Base-by-base conservation (phyloP, 1,140 invertebrate species). In the Papilio helenus region DNA sequence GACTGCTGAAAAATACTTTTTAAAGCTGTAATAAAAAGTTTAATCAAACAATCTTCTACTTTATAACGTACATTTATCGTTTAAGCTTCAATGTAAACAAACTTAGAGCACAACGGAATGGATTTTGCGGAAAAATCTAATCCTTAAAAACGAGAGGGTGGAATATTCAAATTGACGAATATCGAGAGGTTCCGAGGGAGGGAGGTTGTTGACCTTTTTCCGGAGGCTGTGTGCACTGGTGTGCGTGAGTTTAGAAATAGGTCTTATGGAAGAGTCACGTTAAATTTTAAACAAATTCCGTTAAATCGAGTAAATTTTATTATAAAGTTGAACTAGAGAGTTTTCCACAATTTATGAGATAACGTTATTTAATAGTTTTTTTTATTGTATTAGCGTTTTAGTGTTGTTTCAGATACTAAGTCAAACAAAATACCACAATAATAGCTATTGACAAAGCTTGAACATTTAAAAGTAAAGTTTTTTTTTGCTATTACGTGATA, bases 111-210 rank as follows among this genome's bases (percentile, higher is more conserved):
- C n/a, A 65, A 77, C 34, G 76, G 39, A 58, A 77, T 77, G 76
- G 76, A 77, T 77, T 81, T 81, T 79, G 51, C 77, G 58, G 80
- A 82, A 87, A 87, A 87, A 87, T 88, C 80, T 89, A 89, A 90
- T 88, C 83, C 82, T 86, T 76, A 84, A 90, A 87, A 85, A 85
- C 80, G 80, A 20, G 82, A 84, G 85, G 84, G 76, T 79, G 83
- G 84, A 87, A 88, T 92, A 93, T 92, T 92, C 89, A 90, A 88
- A 90, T 90, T 88, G 86, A 86, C 85, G 83, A 87, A 88, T 89
- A 89, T 90, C 84, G 86, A 85, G 88, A 86, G 85, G 83, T 79
- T 79, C 83, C 82, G 73, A 76, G 87, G 88, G 87, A 81, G 85
- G 84, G 83, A 77, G 91, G 89, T 91, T 85, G 87, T 88, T 89